A percentile compares a stretch with the other conserved stretches of the same genome.
Conservation (phyloP, 2,113 vertebrate genomes). For the Lophura nycthemera region DNA sequence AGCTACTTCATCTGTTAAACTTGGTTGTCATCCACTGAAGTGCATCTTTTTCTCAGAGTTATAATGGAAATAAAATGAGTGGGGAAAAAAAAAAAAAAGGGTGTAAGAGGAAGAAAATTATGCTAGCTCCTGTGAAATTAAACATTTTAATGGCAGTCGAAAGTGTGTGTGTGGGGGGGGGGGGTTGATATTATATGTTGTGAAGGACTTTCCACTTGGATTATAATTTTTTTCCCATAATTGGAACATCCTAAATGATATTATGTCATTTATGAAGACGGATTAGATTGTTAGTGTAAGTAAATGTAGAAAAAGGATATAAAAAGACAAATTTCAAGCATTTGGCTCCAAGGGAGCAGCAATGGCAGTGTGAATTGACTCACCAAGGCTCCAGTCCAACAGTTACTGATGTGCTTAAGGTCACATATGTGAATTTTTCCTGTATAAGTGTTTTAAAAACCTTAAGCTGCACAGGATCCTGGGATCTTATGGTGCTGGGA, state of each 20-base stretch:
- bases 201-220: conserved; percentile 12
- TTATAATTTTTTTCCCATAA: not conserved
- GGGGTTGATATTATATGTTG: not conserved
- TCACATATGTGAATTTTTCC: not conserved
- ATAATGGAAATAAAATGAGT: conserved; percentile 28
- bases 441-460: not conserved
- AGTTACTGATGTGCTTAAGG: not conserved
- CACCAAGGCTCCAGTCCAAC: not conserved
- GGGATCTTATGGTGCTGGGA: not conserved
- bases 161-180: not conserved
- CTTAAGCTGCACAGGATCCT: not conserved
- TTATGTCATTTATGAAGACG: not conserved
- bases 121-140: not conserved
- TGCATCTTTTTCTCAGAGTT: not conserved
- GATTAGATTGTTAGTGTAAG: not conserved
- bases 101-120: conserved; percentile 20
- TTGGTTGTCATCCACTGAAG: conserved; percentile 17
- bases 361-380: not conserved
- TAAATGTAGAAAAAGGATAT: not conserved
- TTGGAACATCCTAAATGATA: conserved; percentile 5
- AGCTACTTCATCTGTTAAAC: conserved; percentile 18
- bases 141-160: conserved; percentile 23
- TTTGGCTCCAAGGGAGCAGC: not conserved
- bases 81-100: not conserved
- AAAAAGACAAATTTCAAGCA: not conserved